Evolutionary conservation across 2,113 vertebrate genomes (phyloP).

Genomic region (Psilopogon haemacephalus): DNA sequence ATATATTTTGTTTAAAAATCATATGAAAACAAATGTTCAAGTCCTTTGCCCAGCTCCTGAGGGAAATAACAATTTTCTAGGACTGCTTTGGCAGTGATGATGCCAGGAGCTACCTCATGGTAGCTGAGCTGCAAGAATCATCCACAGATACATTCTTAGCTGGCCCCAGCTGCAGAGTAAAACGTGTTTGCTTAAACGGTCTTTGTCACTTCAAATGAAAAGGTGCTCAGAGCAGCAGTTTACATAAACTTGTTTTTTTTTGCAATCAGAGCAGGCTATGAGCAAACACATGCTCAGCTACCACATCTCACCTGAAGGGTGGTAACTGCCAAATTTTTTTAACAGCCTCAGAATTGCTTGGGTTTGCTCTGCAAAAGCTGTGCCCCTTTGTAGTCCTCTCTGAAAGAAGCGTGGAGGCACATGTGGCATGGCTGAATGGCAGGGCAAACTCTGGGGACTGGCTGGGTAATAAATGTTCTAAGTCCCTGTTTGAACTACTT

Average conservation of each 20-base stretch:
- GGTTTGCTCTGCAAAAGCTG: neutral
- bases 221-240: neutral
- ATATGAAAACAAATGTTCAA: neutral
- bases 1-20: neutral
- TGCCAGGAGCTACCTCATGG: neutral
- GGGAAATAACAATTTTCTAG: neutral
- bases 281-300: neutral
- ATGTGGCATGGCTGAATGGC: neutral
- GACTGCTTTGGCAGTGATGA: neutral
- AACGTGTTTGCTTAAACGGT: neutral
- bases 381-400: neutral
- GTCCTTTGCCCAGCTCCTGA: neutral
- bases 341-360: rapidly evolving
- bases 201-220: neutral
- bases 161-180: neutral
- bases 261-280: neutral
- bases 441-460: neutral
- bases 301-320: neutral
- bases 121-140: neutral
- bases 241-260: neutral
- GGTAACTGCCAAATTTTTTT: neutral
- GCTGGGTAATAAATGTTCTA: neutral
- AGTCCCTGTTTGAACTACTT: neutral
- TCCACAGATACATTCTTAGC: neutral
- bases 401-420: neutral